A percentile compares a stretch with the other conserved stretches of the same genome.
These are phyloP conservation scores for fruit fly (Drosophila melanogaster) DNA, from an alignment of 1,140 invertebrate species.

Conservation along the genomic window Release_6_plus_ISO1_MT NT_033779.5:11401501-11402000, in stretches of 20 bases:
- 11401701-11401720: constrained; percentile 55
- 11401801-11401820: too few species aligned
- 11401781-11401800: too few species aligned
- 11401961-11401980: constrained; percentile 25
- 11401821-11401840: too few species aligned
- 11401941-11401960: constrained; percentile 22
- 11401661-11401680: constrained; percentile 81
- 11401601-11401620: constrained; percentile 80
- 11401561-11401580: constrained; percentile 1
- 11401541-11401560: constrained; percentile 4
- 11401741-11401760: not conserved
- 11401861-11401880: too few species aligned
- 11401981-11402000: constrained; percentile 57
- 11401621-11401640: constrained; percentile 81
- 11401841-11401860: too few species aligned
- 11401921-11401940: not conserved
- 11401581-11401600: constrained; percentile 75
- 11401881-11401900: too few species aligned
- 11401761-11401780: not conserved
- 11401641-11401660: constrained; percentile 79
- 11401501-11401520: constrained; percentile 48
- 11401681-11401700: constrained; percentile 49
- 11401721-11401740: constrained; percentile 47
- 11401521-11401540: constrained; percentile 62
- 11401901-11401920: not conserved